These are phyloP conservation scores for Papilio helenus DNA, from an alignment of 1,140 invertebrate species.

Conservation along the genomic window DNA sequence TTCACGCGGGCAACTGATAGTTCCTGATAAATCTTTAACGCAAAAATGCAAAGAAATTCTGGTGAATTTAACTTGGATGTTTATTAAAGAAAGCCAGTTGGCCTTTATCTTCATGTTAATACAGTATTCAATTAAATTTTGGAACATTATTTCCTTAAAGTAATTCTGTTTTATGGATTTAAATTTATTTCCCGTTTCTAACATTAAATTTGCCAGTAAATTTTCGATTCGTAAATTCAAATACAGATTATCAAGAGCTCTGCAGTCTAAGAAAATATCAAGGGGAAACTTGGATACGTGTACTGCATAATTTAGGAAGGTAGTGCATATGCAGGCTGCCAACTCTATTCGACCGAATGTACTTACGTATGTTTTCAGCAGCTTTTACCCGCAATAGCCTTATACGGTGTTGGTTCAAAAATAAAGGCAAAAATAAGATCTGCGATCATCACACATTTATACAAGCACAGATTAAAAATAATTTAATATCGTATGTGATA, in stretches of 20 bases:
- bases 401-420: slow-evolving; percentile 7
- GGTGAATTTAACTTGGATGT: too few relatives aligned
- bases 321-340: slow-evolving; percentile 23
- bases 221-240: slow-evolving; percentile 18
- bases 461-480: not conserved
- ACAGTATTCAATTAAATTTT: not conserved
- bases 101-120: not conserved
- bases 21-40: too few relatives aligned
- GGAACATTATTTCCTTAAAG: not conserved
- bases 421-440: not conserved
- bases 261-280: slow-evolving; percentile 31
- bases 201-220: slow-evolving; percentile 4
- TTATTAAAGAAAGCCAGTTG: too few relatives aligned
- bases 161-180: not conserved
- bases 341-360: slow-evolving; percentile 17
- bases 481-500: not conserved
- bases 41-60: too few relatives aligned
- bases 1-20: too few relatives aligned
- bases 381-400: slow-evolving; percentile 21
- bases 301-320: slow-evolving; percentile 31
- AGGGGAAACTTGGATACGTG: slow-evolving; percentile 24
- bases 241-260: slow-evolving; percentile 32
- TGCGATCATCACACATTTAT: not conserved
- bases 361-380: slow-evolving; percentile 26
- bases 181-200: slow-evolving; percentile 4